A percentile compares a stretch with the other conserved stretches of the same genome.
Conservation (phyloP, 1,140 invertebrate species). For the Philopotamus ludificatus region DNA sequence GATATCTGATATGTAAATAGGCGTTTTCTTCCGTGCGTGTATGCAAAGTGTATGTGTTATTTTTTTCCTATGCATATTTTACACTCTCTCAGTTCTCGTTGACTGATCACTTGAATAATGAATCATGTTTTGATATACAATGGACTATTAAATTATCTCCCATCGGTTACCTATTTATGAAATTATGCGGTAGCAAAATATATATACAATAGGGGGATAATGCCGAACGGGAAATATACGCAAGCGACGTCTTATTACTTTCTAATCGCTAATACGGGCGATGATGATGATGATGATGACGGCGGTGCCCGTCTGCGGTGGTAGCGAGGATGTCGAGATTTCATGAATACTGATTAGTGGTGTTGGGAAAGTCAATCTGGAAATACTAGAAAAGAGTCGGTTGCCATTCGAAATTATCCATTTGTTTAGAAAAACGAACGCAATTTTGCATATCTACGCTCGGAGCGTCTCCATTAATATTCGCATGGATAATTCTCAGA, state of each 20-base stretch:
- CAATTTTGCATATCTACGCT: no score
- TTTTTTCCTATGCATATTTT: slow-evolving; percentile 37
- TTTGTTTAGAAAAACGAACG: no score
- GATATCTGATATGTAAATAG: slow-evolving; percentile 39
- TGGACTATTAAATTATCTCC: slow-evolving; percentile 41
- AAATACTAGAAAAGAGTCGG: no score
- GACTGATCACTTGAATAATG: slow-evolving; percentile 42
- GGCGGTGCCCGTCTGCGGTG: no score
- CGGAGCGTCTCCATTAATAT: no score
- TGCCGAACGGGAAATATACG: background rate
- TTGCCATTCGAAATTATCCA: no score
- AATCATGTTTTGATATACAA: slow-evolving; percentile 42
- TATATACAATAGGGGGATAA: slow-evolving; percentile 18
- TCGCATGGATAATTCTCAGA: no score
- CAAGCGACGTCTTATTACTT: background rate
- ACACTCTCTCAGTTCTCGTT: slow-evolving; percentile 36
- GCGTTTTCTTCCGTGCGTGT: slow-evolving; percentile 38
- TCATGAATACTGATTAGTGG: no score
- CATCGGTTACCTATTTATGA: slow-evolving; percentile 40
- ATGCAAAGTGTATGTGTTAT: slow-evolving; percentile 36
- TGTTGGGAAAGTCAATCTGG: no score
- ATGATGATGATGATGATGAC: no score
- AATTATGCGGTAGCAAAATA: slow-evolving; percentile 38
- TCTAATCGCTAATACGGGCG: background rate
- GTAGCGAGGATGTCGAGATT: no score